These are phyloP conservation scores for Elysia crispata DNA, from an alignment of 2,888 invertebrate genomes.

Conservation along the genomic window DNA sequence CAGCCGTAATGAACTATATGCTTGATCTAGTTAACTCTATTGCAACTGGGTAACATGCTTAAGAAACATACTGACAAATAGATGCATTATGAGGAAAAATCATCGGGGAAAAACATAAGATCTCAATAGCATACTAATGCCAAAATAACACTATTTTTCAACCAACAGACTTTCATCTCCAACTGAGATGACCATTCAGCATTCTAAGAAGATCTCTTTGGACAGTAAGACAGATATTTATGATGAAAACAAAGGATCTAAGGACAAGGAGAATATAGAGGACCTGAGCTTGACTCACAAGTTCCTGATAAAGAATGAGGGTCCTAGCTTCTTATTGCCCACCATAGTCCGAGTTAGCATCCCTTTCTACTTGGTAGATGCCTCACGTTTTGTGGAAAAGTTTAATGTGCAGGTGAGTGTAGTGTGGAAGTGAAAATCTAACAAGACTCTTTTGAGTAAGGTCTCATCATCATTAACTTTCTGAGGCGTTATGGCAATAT, in stretches of 20 bases:
- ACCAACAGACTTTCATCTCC: slow-evolving; percentile 33
- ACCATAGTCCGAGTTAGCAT: slow-evolving; percentile 45
- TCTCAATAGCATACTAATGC: too few species aligned
- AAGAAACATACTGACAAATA: too few species aligned
- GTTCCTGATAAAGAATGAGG: slow-evolving; percentile 46
- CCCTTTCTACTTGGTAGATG: slow-evolving; percentile 35
- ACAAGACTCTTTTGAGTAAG: neutral
- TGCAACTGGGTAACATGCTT: too few species aligned
- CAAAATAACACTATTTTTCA: too few species aligned
- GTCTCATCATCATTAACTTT: too few species aligned
- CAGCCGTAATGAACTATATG: too few species aligned
- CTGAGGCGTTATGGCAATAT: neutral
- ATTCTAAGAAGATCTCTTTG: slow-evolving; percentile 26
- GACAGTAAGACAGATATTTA: neutral
- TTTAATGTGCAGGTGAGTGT: slow-evolving; percentile 47
- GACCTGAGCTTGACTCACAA: slow-evolving; percentile 43
- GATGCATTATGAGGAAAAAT: neutral
- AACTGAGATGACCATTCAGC: slow-evolving; percentile 17
- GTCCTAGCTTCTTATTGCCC: slow-evolving; percentile 50
- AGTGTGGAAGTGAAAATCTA: neutral
- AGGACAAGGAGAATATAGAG: neutral
- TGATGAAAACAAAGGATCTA: neutral
- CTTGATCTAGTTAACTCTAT: too few species aligned
- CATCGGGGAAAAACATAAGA: too few species aligned
- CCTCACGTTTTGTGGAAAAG: slow-evolving; percentile 15